phyloP scores from a whole-genome alignment of 2,113 vertebrate species.

The Ptilorrhoa leucosticta region DNA sequence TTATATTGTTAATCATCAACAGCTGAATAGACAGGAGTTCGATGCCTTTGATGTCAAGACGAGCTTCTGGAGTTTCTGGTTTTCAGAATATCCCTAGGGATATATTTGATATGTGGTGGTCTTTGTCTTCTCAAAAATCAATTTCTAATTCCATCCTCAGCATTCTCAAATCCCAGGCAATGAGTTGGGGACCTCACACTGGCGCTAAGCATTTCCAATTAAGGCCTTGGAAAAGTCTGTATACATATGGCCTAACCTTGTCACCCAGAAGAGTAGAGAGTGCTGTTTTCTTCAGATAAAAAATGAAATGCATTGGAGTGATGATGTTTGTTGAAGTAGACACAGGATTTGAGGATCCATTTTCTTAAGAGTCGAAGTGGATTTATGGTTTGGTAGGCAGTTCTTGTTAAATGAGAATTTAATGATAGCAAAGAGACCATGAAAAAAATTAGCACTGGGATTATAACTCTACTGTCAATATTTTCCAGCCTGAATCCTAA shows the following conservation, averaged over 20 bases:
- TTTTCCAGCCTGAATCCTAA: not conserved
- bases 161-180: not conserved
- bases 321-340: not conserved
- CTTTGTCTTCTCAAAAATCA: constrained; percentile 10
- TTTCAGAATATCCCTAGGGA: constrained; percentile 12
- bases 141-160: not conserved
- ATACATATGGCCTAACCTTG: not conserved
- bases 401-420: not conserved
- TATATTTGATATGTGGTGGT: not conserved
- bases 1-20: not conserved
- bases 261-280: not conserved
- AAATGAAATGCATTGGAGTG: not conserved
- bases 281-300: not conserved
- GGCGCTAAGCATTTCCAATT: not conserved
- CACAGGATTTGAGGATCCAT: not conserved
- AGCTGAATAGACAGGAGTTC: constrained; percentile 34
- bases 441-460: not conserved
- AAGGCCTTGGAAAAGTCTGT: not conserved
- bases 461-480: not conserved
- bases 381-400: not conserved
- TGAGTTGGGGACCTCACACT: not conserved
- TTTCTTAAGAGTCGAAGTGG: not conserved
- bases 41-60: not conserved
- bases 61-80: constrained; percentile 16
- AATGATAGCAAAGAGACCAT: not conserved